Percentiles rank a stretch among this genome's conserved stretches.
phyloP scores from a whole-genome alignment of 2,113 vertebrate species.

The Actenoides lindsayi region DNA sequence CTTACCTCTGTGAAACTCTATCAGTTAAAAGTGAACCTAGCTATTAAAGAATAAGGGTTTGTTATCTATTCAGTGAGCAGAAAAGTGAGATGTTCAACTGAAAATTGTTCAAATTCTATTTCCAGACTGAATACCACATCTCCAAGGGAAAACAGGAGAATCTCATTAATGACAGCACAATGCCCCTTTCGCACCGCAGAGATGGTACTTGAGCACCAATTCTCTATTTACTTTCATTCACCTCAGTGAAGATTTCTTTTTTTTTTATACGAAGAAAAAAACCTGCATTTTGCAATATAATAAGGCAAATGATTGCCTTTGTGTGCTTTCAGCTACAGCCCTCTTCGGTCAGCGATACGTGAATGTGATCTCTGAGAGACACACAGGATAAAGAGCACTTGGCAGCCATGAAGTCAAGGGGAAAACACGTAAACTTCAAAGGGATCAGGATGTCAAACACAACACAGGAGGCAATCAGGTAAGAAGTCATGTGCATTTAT shows the following conservation, averaged over 20 bases:
- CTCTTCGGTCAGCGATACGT: background rate
- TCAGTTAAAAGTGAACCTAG: slow-evolving; percentile 10
- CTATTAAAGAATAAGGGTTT: slow-evolving; percentile 16
- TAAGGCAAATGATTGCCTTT: background rate
- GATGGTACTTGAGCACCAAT: background rate
- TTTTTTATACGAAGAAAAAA: background rate
- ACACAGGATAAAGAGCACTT: background rate
- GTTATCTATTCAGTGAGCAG: background rate
- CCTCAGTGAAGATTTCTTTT: background rate
- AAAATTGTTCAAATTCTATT: slow-evolving; percentile 21
- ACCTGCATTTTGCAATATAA: background rate
- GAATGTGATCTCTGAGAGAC: background rate
- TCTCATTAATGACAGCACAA: background rate
- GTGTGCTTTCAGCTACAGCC: background rate
- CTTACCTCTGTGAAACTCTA: background rate
- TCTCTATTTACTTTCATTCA: background rate
- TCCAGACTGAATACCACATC: slow-evolving; percentile 12
- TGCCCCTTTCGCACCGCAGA: rapidly evolving
- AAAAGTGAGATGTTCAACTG: slow-evolving; percentile 1
- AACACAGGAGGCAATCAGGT: background rate
- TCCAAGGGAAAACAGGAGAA: background rate
- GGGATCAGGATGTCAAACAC: background rate
- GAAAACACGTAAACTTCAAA: background rate
- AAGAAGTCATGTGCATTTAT: background rate
- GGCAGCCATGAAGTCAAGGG: background rate